Evolutionary conservation across 2,113 vertebrate genomes (phyloP).

Genomic region (Leptobrachium leishanense): DNA sequence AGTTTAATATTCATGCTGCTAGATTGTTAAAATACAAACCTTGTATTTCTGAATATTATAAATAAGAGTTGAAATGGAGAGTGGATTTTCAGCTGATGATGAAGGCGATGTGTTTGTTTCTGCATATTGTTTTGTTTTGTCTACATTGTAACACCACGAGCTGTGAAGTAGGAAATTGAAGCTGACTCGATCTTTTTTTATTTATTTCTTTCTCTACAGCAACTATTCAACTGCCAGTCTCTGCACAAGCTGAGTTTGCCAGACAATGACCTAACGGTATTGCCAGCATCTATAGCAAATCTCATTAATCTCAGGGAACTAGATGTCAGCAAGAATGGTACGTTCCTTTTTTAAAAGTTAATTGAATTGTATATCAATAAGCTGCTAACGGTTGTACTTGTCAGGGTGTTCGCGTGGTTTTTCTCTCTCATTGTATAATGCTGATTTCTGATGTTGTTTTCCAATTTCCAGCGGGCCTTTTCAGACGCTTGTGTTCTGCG

Average conservation of each 20-base stretch:
- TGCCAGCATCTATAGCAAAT: constrained; percentile 94
- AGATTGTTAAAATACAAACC: no score
- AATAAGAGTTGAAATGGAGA: no score
- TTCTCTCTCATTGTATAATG: neutral
- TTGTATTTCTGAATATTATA: no score
- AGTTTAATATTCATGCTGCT: no score
- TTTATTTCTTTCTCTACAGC: constrained; percentile 72
- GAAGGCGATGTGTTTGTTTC: no score
- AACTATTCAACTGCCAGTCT: constrained; percentile 99
- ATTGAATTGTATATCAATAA: constrained; percentile 38
- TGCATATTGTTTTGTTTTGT: neutral
- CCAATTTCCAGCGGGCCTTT: neutral
- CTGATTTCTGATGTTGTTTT: neutral
- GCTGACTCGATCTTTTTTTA: constrained; percentile 40
- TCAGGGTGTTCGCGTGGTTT: neutral
- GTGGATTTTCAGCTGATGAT: no score
- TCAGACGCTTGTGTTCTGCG: neutral
- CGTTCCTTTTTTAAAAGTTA: constrained; percentile 60
- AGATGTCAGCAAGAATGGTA: constrained; percentile 99
- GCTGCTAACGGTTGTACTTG: constrained; percentile 18
- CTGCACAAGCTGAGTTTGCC: constrained; percentile 96
- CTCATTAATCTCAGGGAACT: constrained; percentile 98
- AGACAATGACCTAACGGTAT: constrained; percentile 92
- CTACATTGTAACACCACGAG: constrained; percentile 2
- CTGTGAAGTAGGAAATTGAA: constrained; percentile 40